These are phyloP conservation scores for Patiria pectinifera DNA, from an alignment of 53 echinoderm and acorn worm genomes.

Conservation along the genomic window DNA sequence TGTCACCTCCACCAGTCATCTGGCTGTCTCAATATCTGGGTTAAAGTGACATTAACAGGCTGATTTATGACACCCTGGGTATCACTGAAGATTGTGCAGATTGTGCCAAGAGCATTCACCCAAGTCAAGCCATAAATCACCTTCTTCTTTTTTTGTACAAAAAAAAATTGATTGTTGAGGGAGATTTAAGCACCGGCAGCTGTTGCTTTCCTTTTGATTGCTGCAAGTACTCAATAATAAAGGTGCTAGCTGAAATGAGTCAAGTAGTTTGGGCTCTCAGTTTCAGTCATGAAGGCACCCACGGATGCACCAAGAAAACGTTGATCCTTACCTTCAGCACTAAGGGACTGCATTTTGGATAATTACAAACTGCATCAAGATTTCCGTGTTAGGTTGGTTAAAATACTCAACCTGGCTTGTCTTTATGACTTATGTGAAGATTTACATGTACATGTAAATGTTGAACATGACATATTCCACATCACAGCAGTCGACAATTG, in stretches of 20 bases:
- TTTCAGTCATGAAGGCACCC: neutral
- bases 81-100: slow-evolving; percentile 2
- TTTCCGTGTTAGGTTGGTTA: too few relatives aligned
- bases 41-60: slow-evolving; percentile 23
- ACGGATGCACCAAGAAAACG: too few relatives aligned
- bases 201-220: neutral
- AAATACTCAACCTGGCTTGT: too few relatives aligned
- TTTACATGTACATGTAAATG: too few relatives aligned
- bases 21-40: slow-evolving; percentile 2
- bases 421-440: too few relatives aligned
- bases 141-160: neutral
- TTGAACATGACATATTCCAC: too few relatives aligned
- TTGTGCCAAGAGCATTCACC: slow-evolving; percentile 1
- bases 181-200: neutral
- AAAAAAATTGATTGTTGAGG: neutral
- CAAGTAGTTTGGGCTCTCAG: neutral
- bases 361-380: too few relatives aligned
- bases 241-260: neutral
- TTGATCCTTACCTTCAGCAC: too few relatives aligned
- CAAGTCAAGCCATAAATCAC: neutral
- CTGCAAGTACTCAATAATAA: neutral
- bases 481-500: too few relatives aligned
- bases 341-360: too few relatives aligned
- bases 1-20: neutral
- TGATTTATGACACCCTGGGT: slow-evolving; percentile 23